Evolutionary conservation across 2,888 invertebrate species (phyloP).

Genomic region (Rhaphigaster nebulosa): DNA sequence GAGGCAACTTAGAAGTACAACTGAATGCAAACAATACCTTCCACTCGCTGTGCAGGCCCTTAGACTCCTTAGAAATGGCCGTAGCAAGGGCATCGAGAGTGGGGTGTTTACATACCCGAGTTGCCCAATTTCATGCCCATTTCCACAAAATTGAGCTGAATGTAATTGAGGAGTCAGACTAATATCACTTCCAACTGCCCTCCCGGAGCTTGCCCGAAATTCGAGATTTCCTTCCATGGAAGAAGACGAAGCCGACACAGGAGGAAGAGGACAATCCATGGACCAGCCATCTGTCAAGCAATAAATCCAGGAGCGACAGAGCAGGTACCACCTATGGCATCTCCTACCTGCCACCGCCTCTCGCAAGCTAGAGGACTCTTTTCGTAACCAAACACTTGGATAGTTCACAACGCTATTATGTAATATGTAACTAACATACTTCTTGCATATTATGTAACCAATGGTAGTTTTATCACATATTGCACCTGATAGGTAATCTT

Average conservation of each 20-base stretch:
- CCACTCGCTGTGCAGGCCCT: too few species aligned
- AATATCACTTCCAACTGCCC: too few species aligned
- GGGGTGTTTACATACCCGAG: too few species aligned
- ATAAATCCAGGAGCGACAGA: constrained; percentile 32
- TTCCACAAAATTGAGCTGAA: too few species aligned
- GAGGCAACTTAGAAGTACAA: too few species aligned
- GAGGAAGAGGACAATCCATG: constrained; percentile 20
- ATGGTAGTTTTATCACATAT: too few species aligned
- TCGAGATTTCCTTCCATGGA: neutral
- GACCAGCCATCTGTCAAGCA: constrained; percentile 27
- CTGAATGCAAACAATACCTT: too few species aligned
- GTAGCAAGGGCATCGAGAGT: too few species aligned
- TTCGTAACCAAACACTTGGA: neutral
- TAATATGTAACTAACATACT: neutral
- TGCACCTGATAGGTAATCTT: too few species aligned
- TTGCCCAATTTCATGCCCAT: too few species aligned
- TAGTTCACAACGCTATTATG: neutral
- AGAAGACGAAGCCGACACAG: neutral
- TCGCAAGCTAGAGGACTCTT: neutral
- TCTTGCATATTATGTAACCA: neutral
- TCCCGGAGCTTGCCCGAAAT: neutral
- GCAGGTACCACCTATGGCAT: constrained; percentile 8
- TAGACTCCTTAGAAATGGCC: too few species aligned
- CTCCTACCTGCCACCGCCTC: neutral
- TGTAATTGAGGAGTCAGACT: too few species aligned